Evolutionary conservation across 2,797 vertebrate genomes (phyloP).

Genomic region (Sebastes aleutianus): DNA sequence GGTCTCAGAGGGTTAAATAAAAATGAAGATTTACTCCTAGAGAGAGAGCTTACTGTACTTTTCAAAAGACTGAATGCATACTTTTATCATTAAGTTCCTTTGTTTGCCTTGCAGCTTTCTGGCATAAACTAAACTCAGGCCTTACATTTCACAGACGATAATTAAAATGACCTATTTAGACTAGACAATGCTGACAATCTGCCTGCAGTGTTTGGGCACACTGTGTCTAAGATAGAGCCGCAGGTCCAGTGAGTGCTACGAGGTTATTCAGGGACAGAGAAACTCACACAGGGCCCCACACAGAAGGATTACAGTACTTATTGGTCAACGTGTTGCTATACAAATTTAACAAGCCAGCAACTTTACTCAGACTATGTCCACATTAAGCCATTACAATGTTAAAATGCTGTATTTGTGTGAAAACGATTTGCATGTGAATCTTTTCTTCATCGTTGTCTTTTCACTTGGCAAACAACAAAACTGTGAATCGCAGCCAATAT

Average conservation of each 20-base stretch:
- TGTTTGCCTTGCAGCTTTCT: constrained; percentile 8
- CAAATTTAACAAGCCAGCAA: neutral
- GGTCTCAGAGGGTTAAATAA: neutral
- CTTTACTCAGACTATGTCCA: neutral
- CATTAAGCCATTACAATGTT: neutral
- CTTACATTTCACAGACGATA: constrained; percentile 18
- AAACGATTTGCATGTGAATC: neutral
- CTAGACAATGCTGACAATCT: constrained; percentile 2
- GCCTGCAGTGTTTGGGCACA: constrained; percentile 12
- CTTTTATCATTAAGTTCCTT: neutral
- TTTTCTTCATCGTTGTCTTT: neutral
- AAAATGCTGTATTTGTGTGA: neutral
- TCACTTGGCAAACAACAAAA: neutral
- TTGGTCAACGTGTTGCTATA: neutral
- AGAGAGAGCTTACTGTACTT: neutral
- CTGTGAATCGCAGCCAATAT: neutral
- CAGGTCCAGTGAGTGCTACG: constrained; percentile 10
- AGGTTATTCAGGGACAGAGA: constrained; percentile 17
- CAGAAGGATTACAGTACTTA: neutral
- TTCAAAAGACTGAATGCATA: neutral
- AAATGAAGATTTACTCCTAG: neutral
- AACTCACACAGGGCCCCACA: neutral
- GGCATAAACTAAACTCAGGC: neutral
- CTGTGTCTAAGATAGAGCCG: neutral
- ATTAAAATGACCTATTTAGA: constrained; percentile 40